Percentiles rank a stretch among this genome's conserved stretches.
Conservation (phyloP, 1,140 invertebrate species). For the Phymastichus coffea region DNA sequence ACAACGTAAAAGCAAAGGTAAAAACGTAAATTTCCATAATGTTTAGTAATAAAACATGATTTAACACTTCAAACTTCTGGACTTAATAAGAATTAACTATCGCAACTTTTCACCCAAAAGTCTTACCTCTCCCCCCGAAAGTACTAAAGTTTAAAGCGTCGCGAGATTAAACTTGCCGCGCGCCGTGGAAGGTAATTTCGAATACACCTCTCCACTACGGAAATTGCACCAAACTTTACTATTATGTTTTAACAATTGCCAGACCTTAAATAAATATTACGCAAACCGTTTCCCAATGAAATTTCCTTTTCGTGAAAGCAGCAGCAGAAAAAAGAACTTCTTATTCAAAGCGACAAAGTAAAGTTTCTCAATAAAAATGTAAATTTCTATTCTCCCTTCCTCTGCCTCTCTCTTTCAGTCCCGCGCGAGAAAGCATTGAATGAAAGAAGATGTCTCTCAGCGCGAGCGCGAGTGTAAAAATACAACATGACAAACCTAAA, state of each 20-base stretch:
- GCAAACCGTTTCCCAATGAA: too few relatives aligned
- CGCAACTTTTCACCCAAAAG: conserved; percentile 17
- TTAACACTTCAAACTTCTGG: conserved; percentile 21
- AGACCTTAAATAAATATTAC: too few relatives aligned
- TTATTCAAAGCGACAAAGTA: neutral
- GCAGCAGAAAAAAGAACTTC: neutral
- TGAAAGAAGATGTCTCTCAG: neutral
- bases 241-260: neutral
- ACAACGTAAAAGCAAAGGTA: neutral
- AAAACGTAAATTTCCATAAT: neutral
- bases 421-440: neutral
- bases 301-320: too few relatives aligned
- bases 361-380: conserved; percentile 11
- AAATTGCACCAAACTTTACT: conserved; percentile 13
- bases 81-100: conserved; percentile 28
- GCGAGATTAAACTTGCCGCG: conserved; percentile 20
- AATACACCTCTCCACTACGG: neutral
- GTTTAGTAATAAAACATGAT: conserved; percentile 22
- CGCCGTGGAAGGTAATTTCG: conserved; percentile 14
- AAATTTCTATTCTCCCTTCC: neutral
- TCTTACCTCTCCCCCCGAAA: neutral
- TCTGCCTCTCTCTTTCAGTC: too few relatives aligned
- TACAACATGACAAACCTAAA: conserved; percentile 4
- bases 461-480: neutral
- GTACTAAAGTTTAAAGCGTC: conserved; percentile 14